Base-by-base conservation (phyloP, 2,797 vertebrate species). In the Benthosema pterotum region DNA sequence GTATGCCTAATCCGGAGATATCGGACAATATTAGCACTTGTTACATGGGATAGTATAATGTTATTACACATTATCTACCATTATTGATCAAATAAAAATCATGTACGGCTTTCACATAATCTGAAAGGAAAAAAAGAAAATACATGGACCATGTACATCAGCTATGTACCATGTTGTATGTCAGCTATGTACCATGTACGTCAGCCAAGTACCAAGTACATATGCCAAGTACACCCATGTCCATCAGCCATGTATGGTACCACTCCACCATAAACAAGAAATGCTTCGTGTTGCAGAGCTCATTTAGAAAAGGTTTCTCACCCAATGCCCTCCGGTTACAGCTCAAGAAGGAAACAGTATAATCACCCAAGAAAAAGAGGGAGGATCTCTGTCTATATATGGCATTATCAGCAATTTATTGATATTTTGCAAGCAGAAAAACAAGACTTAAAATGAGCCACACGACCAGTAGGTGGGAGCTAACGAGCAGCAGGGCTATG, bases 371-470 rank as follows among this genome's bases (percentile, higher is more conserved):
- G 75, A 50, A 12, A 4, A 75, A 52, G 38, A 81, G 72, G 54
- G 71, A 75, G 74, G 32, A 38, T 38, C 32, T 38, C 32, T 38
- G 32, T 38, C 32, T 70, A 63, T 71, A 87, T 80, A 87, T 86
- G 78, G 86, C 85, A 83, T 85, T 86, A 80, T 88, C 79, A 90
- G 88, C 86, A 93, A 88, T 95, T 97, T 95, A 99, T 97, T 99
- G 97, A 92, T 99, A 99, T 95, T 99, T 99, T 93, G 97, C 97
- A 95, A 99, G 95, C 91, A 99, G 93, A 94, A 99, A 96, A 82
- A 98, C 97, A 87, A 99, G 97, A 98, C 97, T 99, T 95, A 99
- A 93, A 93, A 99, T 99, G 89, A 99, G 96, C 97, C 97, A 99
- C 91, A 99, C 97, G 55, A 99, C 97, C 91, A 99, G 95, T 91